Evolutionary conservation across 2,113 vertebrate genomes (phyloP), one percentile per base, ranked within the genome.

Genomic region (Ophiodon elongatus): DNA sequence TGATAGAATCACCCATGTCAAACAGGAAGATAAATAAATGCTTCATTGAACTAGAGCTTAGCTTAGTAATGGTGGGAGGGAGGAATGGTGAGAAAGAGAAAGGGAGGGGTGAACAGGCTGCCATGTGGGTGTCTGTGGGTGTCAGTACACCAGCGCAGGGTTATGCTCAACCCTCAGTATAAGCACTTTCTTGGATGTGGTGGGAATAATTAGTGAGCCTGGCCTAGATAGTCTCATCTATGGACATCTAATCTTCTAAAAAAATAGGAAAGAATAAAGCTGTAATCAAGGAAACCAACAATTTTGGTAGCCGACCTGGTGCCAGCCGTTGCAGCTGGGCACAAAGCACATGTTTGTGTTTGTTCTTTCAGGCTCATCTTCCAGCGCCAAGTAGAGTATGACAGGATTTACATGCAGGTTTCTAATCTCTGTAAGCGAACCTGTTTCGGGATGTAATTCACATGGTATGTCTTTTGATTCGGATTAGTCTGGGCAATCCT

Each of bases 381-480:
- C 79, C 87, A 78, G 88, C 79, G 80, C 92, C 90, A 93, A 95
- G 93, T 92, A 72, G 93, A 95, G 93, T 94, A 94, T 93, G 94
- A 94, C 93, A 93, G 93, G 94, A 96, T 96, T 95, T 94, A 93
- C 93, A 94, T 94, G 93, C 89, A 88, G 92, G 84, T 92, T 95
- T 89, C 94, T 96, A 96, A 96, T 96, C 95, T 95, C 92, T 94
- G 92, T 95, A 95, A 95, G 95, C 87, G 95, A 96, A 96, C 95
- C 95, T 96, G 96, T 96, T 96, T 96, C 90, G 91, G 95, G 95
- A 94, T 96, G 96, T 96, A 96, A 97, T 97, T 96, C 96, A 96
- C 95, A 96, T 96, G 95, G 95, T 95, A 92, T 95, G 96, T 96
- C 96, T 96, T 95, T 94, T 95, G 95, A 95, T 96, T 96, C 90